Percentiles rank a stretch among this genome's conserved stretches.
Evolutionary conservation across 2,888 invertebrate species (phyloP).

Genomic region (Eupithecia vulgata): DNA sequence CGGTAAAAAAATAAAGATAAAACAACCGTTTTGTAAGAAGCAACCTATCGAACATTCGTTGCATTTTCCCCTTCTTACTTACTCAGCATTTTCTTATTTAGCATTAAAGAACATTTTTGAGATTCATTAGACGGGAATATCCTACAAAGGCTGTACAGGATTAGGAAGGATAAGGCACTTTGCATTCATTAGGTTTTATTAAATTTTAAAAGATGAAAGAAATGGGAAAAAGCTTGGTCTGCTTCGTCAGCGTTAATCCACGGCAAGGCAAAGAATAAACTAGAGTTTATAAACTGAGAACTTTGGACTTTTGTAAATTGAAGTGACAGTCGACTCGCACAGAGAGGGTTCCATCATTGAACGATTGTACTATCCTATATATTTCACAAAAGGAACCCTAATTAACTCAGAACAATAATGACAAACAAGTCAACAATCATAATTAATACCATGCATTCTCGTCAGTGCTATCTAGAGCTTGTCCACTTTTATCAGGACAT

Average conservation of each 20-base stretch:
- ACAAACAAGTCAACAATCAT: no score
- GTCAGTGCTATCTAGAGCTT: no score
- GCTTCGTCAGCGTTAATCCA: conserved; percentile 2
- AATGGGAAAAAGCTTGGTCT: conserved; percentile 7
- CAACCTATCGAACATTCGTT: background rate
- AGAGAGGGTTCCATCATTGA: no score
- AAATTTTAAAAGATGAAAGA: conserved; percentile 22
- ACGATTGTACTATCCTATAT: no score
- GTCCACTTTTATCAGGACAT: no score
- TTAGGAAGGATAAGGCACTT: conserved; percentile 29
- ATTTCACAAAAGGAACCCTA: no score
- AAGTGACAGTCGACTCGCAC: no score
- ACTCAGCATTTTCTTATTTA: conserved; percentile 31
- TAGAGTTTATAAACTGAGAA: background rate
- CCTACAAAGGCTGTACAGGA: conserved; percentile 28
- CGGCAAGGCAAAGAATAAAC: background rate
- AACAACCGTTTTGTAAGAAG: background rate
- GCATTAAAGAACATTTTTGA: conserved; percentile 35
- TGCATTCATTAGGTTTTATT: conserved; percentile 33
- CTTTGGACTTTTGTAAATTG: background rate
- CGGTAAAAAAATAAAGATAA: background rate
- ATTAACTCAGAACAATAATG: no score
- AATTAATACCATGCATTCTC: no score
- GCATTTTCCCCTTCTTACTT: conserved; percentile 15
- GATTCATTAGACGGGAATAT: conserved; percentile 38